Conservation (phyloP, 2,888 invertebrate genomes). For the Sarcophaga rosellei region DNA sequence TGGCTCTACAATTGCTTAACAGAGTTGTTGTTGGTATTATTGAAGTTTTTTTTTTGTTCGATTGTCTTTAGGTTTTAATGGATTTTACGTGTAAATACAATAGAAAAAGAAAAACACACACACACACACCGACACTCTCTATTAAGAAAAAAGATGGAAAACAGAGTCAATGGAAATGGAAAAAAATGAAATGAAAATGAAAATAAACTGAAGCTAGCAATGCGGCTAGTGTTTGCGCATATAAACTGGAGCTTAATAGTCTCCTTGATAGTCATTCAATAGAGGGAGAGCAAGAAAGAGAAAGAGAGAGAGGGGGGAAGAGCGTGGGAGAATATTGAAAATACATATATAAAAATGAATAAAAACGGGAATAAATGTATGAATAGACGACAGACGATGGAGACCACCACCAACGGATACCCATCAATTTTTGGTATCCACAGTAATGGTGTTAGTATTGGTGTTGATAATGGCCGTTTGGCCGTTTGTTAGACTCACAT, state of each 20-base stretch:
- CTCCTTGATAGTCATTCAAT: neutral
- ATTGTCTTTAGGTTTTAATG: slow-evolving; percentile 27
- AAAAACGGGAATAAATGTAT: neutral
- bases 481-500: too few relatives aligned
- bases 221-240: neutral
- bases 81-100: slow-evolving; percentile 36
- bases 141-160: too few relatives aligned
- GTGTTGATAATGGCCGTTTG: too few relatives aligned
- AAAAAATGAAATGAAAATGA: neutral
- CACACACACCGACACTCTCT: too few relatives aligned
- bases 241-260: slow-evolving; percentile 18
- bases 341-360: slow-evolving; percentile 10
- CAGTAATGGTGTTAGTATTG: too few relatives aligned
- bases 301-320: too few relatives aligned
- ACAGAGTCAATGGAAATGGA: too few relatives aligned
- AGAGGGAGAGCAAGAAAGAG: too few relatives aligned
- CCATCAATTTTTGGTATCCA: too few relatives aligned
- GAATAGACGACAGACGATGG: neutral
- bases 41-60: neutral
- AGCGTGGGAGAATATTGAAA: neutral
- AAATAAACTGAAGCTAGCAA: neutral
- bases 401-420: too few relatives aligned
- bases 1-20: neutral
- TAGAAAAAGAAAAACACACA: too few relatives aligned
- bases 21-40: neutral